These are phyloP conservation scores for Rhineura floridana DNA, from an alignment of 2,113 vertebrate genomes.

Conservation along the genomic window DNA sequence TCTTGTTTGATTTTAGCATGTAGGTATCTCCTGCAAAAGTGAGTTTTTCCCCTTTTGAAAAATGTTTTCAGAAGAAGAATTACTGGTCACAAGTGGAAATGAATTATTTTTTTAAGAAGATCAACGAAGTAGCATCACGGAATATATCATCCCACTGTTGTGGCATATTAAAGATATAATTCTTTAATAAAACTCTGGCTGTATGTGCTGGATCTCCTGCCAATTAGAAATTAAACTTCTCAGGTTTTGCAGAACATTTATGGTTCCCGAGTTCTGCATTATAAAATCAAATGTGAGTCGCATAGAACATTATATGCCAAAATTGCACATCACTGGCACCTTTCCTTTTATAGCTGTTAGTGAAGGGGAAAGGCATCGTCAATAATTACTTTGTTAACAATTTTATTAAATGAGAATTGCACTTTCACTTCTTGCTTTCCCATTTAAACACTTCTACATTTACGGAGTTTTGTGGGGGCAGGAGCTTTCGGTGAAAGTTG, in stretches of 20 bases:
- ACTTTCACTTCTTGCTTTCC: not conserved
- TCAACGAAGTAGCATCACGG: not conserved
- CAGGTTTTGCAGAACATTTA: not conserved
- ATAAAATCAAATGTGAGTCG: not conserved
- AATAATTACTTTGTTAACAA: not conserved
- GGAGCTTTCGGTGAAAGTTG: not conserved
- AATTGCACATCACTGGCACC: not conserved
- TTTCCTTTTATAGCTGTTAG: not conserved
- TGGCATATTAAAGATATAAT: not conserved
- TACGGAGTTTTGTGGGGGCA: not conserved
- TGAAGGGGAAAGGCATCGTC: not conserved
- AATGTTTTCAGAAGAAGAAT: constrained; percentile 16
- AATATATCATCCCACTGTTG: not conserved
- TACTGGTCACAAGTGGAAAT: constrained; percentile 1
- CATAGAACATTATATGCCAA: constrained; percentile 1
- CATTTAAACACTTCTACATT: not conserved
- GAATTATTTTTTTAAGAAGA: not conserved
- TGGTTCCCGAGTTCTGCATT: not conserved
- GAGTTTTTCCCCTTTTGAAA: not conserved
- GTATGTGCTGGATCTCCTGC: not conserved
- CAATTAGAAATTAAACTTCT: not conserved
- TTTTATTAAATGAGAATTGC: not conserved
- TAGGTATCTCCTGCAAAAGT: constrained; percentile 26
- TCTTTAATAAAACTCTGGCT: not conserved
- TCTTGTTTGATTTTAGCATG: constrained; percentile 18